These are phyloP conservation scores for Platysteira castanea DNA, from an alignment of 2,113 vertebrate species.

Conservation along the genomic window DNA sequence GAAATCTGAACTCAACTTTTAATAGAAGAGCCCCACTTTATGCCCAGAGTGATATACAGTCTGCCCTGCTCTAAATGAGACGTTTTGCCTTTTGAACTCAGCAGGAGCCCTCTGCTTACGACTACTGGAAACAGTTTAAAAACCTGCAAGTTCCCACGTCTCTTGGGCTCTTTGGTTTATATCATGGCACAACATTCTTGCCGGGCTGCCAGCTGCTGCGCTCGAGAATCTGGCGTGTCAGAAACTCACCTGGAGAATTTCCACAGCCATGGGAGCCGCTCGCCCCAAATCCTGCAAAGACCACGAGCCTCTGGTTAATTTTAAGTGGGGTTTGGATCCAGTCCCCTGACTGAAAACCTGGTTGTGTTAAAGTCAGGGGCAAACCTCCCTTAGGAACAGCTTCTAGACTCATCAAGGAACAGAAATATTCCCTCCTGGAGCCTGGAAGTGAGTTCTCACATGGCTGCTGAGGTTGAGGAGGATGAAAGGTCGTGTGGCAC, in stretches of 20 bases:
- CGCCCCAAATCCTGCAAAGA: fast-evolving
- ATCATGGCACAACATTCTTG: not conserved
- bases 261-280: not conserved
- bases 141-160: not conserved
- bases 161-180: not conserved
- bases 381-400: not conserved
- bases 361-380: not conserved
- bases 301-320: not conserved
- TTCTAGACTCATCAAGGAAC: not conserved
- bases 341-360: not conserved
- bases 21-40: slow-evolving; percentile 52
- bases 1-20: slow-evolving; percentile 59
- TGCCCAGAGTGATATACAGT: slow-evolving; percentile 54
- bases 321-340: not conserved
- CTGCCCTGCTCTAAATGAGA: not conserved
- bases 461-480: not conserved
- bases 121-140: slow-evolving; percentile 49
- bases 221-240: not conserved
- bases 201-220: not conserved
- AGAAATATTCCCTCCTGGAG: not conserved
- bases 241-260: not conserved
- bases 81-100: slow-evolving; percentile 60
- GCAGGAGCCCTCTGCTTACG: slow-evolving; percentile 39
- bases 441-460: not conserved
- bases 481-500: not conserved